Conservation (phyloP, 2,113 vertebrate genomes). For the Rhizomys pruinosus region DNA sequence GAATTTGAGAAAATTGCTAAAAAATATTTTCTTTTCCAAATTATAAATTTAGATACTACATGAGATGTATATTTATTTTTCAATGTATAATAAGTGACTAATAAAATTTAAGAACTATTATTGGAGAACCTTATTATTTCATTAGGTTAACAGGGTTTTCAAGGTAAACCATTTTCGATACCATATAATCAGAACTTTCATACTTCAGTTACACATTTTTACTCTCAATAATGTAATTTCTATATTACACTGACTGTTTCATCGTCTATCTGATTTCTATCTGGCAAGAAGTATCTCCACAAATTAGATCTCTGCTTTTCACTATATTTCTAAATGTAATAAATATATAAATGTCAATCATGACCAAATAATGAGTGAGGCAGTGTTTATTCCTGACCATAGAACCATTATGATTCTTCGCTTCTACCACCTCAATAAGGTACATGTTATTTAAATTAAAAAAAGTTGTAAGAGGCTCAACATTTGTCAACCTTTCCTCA, state of each 20-base stretch:
- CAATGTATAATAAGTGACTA: not conserved
- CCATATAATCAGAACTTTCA: not conserved
- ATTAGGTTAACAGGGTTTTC: not conserved
- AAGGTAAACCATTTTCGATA: not conserved
- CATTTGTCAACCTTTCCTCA: not conserved
- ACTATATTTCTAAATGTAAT: not conserved
- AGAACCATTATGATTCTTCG: not conserved
- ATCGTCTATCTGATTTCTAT: not conserved
- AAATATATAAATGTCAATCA: not conserved
- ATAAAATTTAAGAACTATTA: not conserved
- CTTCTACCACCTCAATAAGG: not conserved
- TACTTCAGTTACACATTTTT: not conserved
- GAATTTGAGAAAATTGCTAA: not conserved
- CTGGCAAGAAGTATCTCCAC: not conserved
- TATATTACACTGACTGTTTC: not conserved
- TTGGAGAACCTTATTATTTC: not conserved
- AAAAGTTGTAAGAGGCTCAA: not conserved
- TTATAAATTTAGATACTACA: not conserved
- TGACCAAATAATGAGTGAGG: not conserved
- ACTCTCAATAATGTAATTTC: not conserved
- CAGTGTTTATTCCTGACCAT: not conserved
- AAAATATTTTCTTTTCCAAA: not conserved
- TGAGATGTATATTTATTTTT: not conserved
- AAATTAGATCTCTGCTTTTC: not conserved
- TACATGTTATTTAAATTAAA: not conserved